Evolutionary conservation across 30 jellyfish, hydroid and myxozoan genomes (phyloP).

Genomic region (Pseudorhiza aurosa): DNA sequence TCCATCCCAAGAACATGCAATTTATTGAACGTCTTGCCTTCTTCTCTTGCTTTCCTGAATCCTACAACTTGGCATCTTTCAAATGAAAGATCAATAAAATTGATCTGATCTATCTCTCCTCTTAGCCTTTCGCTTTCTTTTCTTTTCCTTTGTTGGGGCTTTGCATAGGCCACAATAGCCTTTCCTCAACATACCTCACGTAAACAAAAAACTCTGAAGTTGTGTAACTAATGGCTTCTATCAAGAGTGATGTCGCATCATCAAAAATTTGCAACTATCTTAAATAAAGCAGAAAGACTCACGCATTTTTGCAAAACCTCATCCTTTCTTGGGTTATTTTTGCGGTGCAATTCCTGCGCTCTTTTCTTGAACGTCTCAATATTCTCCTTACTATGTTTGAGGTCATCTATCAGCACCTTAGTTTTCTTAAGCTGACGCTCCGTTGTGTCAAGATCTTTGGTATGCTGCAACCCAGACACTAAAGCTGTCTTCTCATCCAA

Average conservation of each 20-base stretch:
- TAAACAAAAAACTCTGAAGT: not conserved
- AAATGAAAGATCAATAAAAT: too few relatives aligned
- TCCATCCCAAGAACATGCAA: too few relatives aligned
- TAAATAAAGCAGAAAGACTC: not conserved
- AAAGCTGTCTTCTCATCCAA: constrained; percentile 48
- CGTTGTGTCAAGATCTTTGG: constrained; percentile 68
- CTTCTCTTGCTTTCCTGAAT: too few relatives aligned
- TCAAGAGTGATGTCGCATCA: too few relatives aligned
- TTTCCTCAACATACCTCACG: not conserved
- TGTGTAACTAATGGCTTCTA: not conserved
- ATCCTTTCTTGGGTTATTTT: constrained; percentile 24
- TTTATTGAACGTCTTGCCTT: too few relatives aligned
- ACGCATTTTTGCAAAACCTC: constrained; percentile 19
- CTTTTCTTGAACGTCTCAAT: constrained; percentile 18
- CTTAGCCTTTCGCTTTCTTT: too few relatives aligned
- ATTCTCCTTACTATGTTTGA: constrained; percentile 4
- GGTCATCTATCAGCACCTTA: constrained; percentile 40
- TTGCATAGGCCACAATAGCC: too few relatives aligned
- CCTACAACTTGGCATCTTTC: too few relatives aligned
- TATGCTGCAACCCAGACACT: constrained; percentile 40
- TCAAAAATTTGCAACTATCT: too few relatives aligned
- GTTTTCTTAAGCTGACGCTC: constrained; percentile 59
- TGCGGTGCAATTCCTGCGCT: not conserved
- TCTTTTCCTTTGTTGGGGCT: too few relatives aligned
- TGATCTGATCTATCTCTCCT: too few relatives aligned